Base-by-base conservation (phyloP, 2,888 invertebrate species). In the Bombylius discolor region DNA sequence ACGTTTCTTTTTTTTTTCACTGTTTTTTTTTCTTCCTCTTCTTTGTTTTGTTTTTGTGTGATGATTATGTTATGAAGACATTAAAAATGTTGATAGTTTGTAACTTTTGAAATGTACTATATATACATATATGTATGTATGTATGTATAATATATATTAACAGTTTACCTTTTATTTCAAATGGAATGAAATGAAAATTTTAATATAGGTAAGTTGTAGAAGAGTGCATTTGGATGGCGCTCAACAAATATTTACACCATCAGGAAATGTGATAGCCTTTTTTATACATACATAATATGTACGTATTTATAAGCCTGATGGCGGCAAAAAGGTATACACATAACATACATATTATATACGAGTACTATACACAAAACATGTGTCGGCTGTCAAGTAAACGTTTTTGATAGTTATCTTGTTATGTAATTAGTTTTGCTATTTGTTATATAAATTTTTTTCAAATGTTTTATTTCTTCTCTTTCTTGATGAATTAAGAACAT, bases 401-500 rank as follows among this genome's bases (percentile, higher is more conserved):
- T 12, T 44, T 14, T 31, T 42, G 54, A 54, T 54, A 49, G 47
- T 23, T 23, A 54, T 54, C 54, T 54, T 47, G 54, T 54, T 45
- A 54, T 45, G 49, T 54, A 54, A 54, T 54, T 54, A 54, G 49
- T 44, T 49, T 54, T 46, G 33, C 54, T 54, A 54, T 54, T 54
- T 49, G 54, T 49, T 49, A 49, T n/a, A 14, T 49, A 34, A 23
- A 11, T 42, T 42, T 42, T 11, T 1, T 42, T 42, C 11, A 11
- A 11, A 11, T 42, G 6, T 11, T 11, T 42, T 11, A 42, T 42
- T 11, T 42, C 12, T 42, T 8, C 39, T 4, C 11, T 42, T 11
- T 42, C 8, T 42, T 42, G 39, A 42, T 42, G 39, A 42, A 31
- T 42, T 44, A 13, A 7, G 23, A 12, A 14, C 47, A 31, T 23